These are phyloP conservation scores for Ictidomys tridecemlineatus DNA, from an alignment of 2,113 vertebrate species.

Conservation along the genomic window DNA sequence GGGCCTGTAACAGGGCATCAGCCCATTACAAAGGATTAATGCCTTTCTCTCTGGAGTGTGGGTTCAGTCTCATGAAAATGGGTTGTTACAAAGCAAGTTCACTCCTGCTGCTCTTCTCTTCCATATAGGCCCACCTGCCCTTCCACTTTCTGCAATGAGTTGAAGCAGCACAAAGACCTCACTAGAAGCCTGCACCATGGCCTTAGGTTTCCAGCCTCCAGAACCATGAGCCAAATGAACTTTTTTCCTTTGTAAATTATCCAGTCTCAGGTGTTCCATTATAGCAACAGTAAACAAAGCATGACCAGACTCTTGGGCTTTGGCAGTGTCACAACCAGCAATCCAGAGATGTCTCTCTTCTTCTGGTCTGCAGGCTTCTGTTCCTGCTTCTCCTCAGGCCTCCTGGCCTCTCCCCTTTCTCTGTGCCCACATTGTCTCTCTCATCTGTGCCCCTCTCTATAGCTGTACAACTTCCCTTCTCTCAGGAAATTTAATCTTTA, in stretches of 20 bases:
- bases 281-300: neutral
- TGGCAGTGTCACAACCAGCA: neutral
- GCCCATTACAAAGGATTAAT: neutral
- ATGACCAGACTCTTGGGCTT: neutral
- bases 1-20: neutral
- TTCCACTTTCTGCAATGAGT: neutral
- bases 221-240: neutral
- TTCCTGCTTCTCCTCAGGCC: neutral
- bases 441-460: neutral
- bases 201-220: neutral
- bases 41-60: neutral
- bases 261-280: neutral
- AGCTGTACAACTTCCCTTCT: neutral
- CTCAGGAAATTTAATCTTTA: neutral
- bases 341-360: neutral
- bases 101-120: neutral
- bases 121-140: neutral
- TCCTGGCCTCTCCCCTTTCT: neutral
- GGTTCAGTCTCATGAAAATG: neutral
- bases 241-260: neutral
- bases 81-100: neutral
- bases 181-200: neutral
- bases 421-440: neutral
- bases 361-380: neutral
- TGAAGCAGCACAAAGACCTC: neutral